These are phyloP conservation scores for Drosophila auraria DNA, from an alignment of 1,140 invertebrate genomes.

Conservation along the genomic window DNA sequence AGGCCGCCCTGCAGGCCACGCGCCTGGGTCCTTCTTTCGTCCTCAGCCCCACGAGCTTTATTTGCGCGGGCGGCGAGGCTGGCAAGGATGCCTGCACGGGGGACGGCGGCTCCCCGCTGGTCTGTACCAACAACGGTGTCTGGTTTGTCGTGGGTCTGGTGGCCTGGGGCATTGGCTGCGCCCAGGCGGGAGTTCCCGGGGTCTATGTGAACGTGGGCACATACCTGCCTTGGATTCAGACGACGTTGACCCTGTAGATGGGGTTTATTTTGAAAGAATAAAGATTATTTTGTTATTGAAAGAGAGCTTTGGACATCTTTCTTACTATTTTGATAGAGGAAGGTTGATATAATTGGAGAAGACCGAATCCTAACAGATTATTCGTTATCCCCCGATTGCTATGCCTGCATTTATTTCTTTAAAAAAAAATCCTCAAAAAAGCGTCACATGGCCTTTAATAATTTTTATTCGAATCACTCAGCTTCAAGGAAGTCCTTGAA, in stretches of 20 bases:
- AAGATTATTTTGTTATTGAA: background rate
- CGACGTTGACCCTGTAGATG: constrained; percentile 61
- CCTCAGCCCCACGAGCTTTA: constrained; percentile 88
- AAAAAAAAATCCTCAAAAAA: no score
- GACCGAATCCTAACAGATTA: no score
- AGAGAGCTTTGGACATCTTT: no score
- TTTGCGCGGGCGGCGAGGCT: constrained; percentile 91
- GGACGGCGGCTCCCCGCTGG: constrained; percentile 91
- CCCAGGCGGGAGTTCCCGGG: constrained; percentile 87
- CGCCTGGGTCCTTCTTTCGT: constrained; percentile 88
- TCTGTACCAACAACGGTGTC: constrained; percentile 88
- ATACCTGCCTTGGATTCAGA: constrained; percentile 88
- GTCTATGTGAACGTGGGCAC: constrained; percentile 89
- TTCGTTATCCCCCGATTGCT: no score
- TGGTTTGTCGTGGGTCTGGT: constrained; percentile 89
- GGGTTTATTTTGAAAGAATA: background rate
- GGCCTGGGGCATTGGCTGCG: constrained; percentile 91
- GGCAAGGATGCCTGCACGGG: constrained; percentile 92
- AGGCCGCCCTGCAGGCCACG: constrained; percentile 88
- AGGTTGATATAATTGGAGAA: no score
- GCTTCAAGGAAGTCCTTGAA: background rate
- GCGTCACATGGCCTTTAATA: background rate
- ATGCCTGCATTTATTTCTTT: no score
- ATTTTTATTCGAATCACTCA: background rate
- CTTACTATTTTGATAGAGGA: no score